phyloP scores from a whole-genome alignment of 1,140 invertebrate genomes.

The Drosophila kurseongensis region DNA sequence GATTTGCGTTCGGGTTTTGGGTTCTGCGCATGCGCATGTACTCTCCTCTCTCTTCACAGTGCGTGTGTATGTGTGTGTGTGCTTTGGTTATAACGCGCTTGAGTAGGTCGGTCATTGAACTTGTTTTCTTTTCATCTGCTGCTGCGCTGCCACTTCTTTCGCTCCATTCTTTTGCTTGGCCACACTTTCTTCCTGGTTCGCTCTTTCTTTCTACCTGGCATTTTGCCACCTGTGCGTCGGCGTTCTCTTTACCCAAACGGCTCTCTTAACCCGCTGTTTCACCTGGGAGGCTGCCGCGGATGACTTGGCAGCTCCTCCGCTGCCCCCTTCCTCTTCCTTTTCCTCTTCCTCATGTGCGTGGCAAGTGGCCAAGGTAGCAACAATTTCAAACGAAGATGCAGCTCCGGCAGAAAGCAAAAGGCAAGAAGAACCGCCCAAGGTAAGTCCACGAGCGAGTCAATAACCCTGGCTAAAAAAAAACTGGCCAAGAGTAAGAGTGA shows the following conservation, averaged over 20 bases:
- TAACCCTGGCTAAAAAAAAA: conserved; percentile 54
- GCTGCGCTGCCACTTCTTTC: conserved; percentile 41
- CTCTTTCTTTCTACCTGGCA: conserved; percentile 27
- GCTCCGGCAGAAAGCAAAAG: conserved; percentile 65
- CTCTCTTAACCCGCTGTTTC: conserved; percentile 26
- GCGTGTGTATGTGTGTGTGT: conserved; percentile 37
- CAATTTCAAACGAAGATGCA: conserved; percentile 64
- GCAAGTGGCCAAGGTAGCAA: conserved; percentile 49
- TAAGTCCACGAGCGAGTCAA: conserved; percentile 55
- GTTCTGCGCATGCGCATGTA: conserved; percentile 66
- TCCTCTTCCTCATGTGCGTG: conserved; percentile 40
- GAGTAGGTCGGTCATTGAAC: conserved; percentile 85
- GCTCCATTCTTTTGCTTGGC: conserved; percentile 65
- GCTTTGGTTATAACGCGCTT: conserved; percentile 83
- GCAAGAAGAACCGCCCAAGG: conserved; percentile 47
- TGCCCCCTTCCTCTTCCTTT: conserved; percentile 2
- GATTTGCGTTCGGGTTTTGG: conserved; percentile 14
- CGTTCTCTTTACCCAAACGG: conserved; percentile 24
- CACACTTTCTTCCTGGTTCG: conserved; percentile 80
- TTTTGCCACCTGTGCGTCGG: conserved; percentile 54
- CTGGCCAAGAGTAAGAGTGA: conserved; percentile 78
- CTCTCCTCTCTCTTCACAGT: conserved; percentile 33
- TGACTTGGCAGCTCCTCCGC: conserved; percentile 64
- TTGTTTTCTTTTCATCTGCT: conserved; percentile 80
- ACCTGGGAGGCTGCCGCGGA: conserved; percentile 42